Evolutionary conservation across 2,797 vertebrate species (phyloP), one percentile per base, ranked within the genome.

Genomic region (Chaenodraco wilsoni): DNA sequence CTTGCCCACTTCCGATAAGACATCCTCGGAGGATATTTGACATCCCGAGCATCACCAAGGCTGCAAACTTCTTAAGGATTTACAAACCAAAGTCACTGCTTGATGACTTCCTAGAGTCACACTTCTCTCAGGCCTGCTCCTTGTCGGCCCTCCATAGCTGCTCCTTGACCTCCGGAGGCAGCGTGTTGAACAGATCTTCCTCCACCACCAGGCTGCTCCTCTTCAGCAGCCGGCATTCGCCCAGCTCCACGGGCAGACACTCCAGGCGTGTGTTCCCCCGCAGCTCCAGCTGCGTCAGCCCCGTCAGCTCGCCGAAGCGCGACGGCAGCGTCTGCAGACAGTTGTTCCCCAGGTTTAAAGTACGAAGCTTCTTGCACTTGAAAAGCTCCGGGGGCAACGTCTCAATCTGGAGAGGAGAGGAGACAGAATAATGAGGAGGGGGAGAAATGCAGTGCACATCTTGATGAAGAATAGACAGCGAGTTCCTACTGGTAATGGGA

Each of bases 331-430:
- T 95, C 90, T 97, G 96, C 84, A 99, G 89, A 83, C 96, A 96
- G 48, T 99, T 99, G 95, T 97, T 98, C 1, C 97, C 98, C 84
- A 99, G 94, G 88, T 99, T 95, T 76, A 99, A 92, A 41, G 96
- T 97, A 61, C 97, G 95, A 69, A 99, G 95, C 84, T 99, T 99
- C 92, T 96, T 96, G 84, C 98, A 99, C 94, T 98, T 97, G 94
- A 99, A 99, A 72, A 99, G 93, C 87, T 99, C 98, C 0, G 97
- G 96, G 0, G 98, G 98, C 65, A 99, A 94, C 9, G 89, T 94
- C 93, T 99, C 98, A 0, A 99, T 99, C 98, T 99, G 86, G 45
- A 81, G 68, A 1, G 65, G 70, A 60, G 52, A 76, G 51, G 14
- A 76, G n/a, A 52, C 2, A 79, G 51, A 72, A 70, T 5, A 33